Evolutionary conservation across 2,888 invertebrate genomes (phyloP), one percentile per base, ranked within the genome.

Genomic region (Eristalis arbustorum): DNA sequence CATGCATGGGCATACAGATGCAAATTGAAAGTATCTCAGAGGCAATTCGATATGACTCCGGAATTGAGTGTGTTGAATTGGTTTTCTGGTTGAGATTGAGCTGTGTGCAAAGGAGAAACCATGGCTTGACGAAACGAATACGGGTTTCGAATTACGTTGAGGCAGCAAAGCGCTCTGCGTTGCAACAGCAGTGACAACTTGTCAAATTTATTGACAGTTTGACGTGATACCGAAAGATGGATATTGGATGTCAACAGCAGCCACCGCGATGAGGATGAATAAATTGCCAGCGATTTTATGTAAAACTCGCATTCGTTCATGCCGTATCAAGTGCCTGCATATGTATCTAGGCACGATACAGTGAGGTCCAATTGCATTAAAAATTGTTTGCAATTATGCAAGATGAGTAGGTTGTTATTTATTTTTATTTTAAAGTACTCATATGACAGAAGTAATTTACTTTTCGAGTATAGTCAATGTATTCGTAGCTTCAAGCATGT

Each of bases 161-260:
- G 69, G 74, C 75, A 59, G 76, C 63, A 63, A 25, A 31, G 61
- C 66, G 67, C 61, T 63, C 34, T 74, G 68, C 78, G 25, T 28
- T 62, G 74, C 78, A 71, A 63, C 74, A 67, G 85, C 85, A 87
- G 77, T 87, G 87, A 87, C 82, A 82, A 75, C 83, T 75, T 83
- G 87, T 87, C 87, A 83, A 82, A 82, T 75, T 78, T 72, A 83
- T 79, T 87, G 87, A 83, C 82, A 87, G 78, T 68, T 79, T 79
- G 87, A 87, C 78, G 42, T 68, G 75, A 82, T 75, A 75, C 74
- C 74, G 40, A 62, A 57, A 57, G 64, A 82, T 82, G 78, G 82
- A 79, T 87, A 83, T 78, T 71, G 74, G 23, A 77, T 87, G 84
- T 78, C 85, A 63, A 23, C 75, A 67, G 42, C 37, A 63, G 37